These are phyloP conservation scores for Acholoe squamosa DNA, from an alignment of 2,888 invertebrate genomes.

Conservation along the genomic window DNA sequence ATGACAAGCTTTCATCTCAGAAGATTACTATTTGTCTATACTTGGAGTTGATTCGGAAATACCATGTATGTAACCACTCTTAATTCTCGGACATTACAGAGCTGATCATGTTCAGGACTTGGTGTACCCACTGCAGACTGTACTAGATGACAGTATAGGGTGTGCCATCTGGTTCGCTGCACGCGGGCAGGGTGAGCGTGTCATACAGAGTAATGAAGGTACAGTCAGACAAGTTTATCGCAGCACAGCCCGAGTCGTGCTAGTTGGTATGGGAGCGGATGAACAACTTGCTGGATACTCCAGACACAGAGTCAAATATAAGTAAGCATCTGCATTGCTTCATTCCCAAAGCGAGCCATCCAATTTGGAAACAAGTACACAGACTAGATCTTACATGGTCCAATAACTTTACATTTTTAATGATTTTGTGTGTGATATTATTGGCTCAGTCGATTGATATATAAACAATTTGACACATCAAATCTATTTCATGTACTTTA, in stretches of 20 bases:
- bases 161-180: slow-evolving; percentile 97
- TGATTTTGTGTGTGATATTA: too few species aligned
- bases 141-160: slow-evolving; percentile 97
- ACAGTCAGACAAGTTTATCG: slow-evolving; percentile 66
- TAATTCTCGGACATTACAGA: slow-evolving; percentile 66
- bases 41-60: too few species aligned
- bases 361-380: too few species aligned
- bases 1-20: too few species aligned
- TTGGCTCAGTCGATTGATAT: too few species aligned
- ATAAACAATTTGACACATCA: too few species aligned
- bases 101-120: slow-evolving; percentile 86
- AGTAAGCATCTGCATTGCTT: slow-evolving; percentile 79
- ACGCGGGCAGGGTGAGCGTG: slow-evolving; percentile 86
- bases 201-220: slow-evolving; percentile 67
- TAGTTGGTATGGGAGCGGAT: slow-evolving; percentile 97
- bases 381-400: too few species aligned
- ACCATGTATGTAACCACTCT: too few species aligned
- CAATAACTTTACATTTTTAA: too few species aligned
- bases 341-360: slow-evolving; percentile 94
- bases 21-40: too few species aligned
- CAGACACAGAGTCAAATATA: slow-evolving; percentile 90
- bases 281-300: slow-evolving; percentile 97
- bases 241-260: slow-evolving; percentile 84
- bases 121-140: slow-evolving; percentile 92
- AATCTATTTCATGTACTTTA: too few species aligned